A percentile compares a stretch with the other conserved stretches of the same genome.
Evolutionary conservation across 2,888 invertebrate species (phyloP).

Genomic region (Maniola hyperantus): DNA sequence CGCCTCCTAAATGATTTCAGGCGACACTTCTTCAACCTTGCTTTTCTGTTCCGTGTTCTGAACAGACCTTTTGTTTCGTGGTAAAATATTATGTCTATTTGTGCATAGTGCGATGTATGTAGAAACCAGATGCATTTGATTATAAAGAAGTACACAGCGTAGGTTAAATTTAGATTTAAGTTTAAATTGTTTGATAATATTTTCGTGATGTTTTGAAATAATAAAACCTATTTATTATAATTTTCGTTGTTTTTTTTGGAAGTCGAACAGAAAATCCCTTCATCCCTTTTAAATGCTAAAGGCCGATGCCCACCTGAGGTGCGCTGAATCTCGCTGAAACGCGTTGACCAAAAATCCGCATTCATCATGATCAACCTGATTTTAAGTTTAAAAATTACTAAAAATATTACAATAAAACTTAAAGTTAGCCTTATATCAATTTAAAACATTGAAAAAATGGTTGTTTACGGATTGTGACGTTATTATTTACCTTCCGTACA

Average conservation of each 20-base stretch:
- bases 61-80: background rate
- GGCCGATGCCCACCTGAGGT: background rate
- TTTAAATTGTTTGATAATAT: constrained; percentile 15
- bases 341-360: too few species aligned
- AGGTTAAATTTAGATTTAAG: constrained; percentile 17
- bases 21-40: too few species aligned
- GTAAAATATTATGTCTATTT: background rate
- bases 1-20: too few species aligned
- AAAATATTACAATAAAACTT: too few species aligned
- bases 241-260: background rate
- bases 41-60: background rate
- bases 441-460: too few species aligned
- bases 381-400: too few species aligned
- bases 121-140: constrained; percentile 21
- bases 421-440: too few species aligned
- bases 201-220: constrained; percentile 11
- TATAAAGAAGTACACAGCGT: constrained; percentile 18
- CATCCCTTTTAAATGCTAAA: background rate
- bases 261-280: background rate
- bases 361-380: too few species aligned
- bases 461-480: too few species aligned
- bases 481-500: too few species aligned
- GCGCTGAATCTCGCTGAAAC: too few species aligned
- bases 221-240: constrained; percentile 20
- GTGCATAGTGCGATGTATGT: background rate